These are phyloP conservation scores for Thereva nobilitata DNA, from an alignment of 2,888 invertebrate species.

Conservation along the genomic window DNA sequence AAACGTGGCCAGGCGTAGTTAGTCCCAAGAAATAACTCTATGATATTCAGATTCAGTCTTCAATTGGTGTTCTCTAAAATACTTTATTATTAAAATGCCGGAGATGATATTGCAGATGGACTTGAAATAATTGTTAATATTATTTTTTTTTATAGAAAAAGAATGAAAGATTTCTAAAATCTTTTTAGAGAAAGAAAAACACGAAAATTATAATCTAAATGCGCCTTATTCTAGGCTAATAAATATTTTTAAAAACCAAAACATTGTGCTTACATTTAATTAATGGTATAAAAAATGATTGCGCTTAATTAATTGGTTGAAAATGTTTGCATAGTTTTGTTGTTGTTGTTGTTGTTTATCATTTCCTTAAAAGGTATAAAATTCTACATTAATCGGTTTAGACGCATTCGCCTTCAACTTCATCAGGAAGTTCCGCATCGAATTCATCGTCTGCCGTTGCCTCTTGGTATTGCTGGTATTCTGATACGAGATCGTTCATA, in stretches of 20 bases:
- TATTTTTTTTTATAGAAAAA: no score
- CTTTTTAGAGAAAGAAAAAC: not conserved
- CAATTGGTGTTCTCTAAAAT: not conserved
- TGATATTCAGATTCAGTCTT: conserved; percentile 22
- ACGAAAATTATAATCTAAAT: not conserved
- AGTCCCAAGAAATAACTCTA: not conserved
- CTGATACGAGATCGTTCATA: conserved; percentile 88
- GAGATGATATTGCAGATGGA: conserved; percentile 13
- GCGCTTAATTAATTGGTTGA: conserved; percentile 5
- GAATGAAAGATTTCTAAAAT: not conserved
- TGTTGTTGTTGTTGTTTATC: not conserved
- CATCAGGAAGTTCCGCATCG: conserved; percentile 77
- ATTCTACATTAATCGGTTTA: conserved; percentile 45
- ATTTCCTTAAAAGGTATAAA: conserved; percentile 1
- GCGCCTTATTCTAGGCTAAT: conserved; percentile 1
- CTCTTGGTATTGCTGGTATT: conserved; percentile 94
- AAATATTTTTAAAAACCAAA: conserved; percentile 6
- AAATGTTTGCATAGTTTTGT: no score
- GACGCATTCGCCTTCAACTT: conserved; percentile 61
- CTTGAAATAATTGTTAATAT: conserved; percentile 4
- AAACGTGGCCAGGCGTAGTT: not conserved
- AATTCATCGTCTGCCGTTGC: conserved; percentile 87
- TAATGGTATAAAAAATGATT: conserved; percentile 13
- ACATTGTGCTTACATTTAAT: not conserved
- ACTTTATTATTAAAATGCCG: not conserved